Conservation (phyloP, 92 coral and sea anemone genomes). For the Actinostola sp. region DNA sequence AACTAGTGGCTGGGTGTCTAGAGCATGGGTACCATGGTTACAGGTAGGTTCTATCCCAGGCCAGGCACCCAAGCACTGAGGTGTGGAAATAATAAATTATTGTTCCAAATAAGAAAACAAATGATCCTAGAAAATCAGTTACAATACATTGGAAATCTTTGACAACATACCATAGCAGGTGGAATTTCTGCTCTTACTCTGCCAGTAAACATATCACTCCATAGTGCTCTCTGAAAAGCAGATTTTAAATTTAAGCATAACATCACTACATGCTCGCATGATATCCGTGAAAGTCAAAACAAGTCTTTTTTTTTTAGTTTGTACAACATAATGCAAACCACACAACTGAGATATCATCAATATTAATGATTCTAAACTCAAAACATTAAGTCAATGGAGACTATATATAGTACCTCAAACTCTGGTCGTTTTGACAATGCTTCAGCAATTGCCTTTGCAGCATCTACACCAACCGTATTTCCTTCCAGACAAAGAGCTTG, state of each 20-base stretch:
- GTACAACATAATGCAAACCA: too few relatives aligned
- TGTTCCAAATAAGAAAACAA: neutral
- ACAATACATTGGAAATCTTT: neutral
- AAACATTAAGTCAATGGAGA: too few relatives aligned
- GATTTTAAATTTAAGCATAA: neutral
- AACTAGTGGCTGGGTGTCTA: too few relatives aligned
- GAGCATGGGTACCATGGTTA: too few relatives aligned
- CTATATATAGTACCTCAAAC: slow-evolving; percentile 65
- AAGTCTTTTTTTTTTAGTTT: too few relatives aligned
- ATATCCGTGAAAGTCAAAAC: too few relatives aligned
- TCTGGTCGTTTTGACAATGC: slow-evolving; percentile 81
- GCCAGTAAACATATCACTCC: slow-evolving; percentile 99
- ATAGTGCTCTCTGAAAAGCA: slow-evolving; percentile 85
- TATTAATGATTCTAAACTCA: too few relatives aligned
- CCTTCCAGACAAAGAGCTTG: slow-evolving; percentile 98
- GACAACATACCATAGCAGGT: slow-evolving; percentile 79
- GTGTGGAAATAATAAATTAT: too few relatives aligned
- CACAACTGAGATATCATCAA: too few relatives aligned
- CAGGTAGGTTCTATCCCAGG: too few relatives aligned
- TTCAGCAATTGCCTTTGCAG: slow-evolving; percentile 89
- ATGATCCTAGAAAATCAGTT: too few relatives aligned
- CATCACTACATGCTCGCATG: neutral
- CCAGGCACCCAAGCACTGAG: too few relatives aligned
- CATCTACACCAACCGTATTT: slow-evolving; percentile 93
- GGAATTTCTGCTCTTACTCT: slow-evolving; percentile 95